Evolutionary conservation across 1,140 invertebrate species (phyloP).

Genomic region (Teleogryllus occipitalis): DNA sequence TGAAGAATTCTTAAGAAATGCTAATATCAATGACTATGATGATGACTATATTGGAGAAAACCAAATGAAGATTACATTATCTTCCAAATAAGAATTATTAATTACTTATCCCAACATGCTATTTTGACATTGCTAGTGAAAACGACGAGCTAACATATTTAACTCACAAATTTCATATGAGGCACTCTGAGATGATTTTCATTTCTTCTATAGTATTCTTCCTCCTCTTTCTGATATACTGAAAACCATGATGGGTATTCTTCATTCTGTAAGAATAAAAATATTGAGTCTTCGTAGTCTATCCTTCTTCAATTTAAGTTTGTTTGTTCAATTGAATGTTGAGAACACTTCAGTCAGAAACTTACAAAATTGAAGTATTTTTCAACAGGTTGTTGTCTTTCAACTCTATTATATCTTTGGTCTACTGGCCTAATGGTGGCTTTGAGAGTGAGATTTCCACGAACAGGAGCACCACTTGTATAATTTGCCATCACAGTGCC

Average conservation of each 20-base stretch:
- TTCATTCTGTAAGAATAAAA: slow-evolving; percentile 47
- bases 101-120: not conserved
- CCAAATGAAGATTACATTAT: not conserved
- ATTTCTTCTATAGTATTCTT: not conserved
- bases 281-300: no score
- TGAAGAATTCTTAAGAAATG: not conserved
- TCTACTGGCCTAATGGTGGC: slow-evolving; percentile 61
- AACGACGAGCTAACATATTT: not conserved
- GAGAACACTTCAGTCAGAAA: slow-evolving; percentile 22
- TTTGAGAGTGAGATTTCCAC: slow-evolving; percentile 76
- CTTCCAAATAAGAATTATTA: not conserved
- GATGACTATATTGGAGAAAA: not conserved
- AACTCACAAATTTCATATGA: slow-evolving; percentile 56
- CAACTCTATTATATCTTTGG: not conserved
- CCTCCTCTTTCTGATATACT: slow-evolving; percentile 24
- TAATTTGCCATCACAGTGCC: slow-evolving; percentile 90
- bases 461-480: slow-evolving; percentile 73
- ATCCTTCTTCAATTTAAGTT: no score
- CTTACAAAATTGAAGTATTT: slow-evolving; percentile 65
- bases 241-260: slow-evolving; percentile 67
- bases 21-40: not conserved
- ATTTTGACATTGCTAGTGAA: not conserved
- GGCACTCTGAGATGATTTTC: slow-evolving; percentile 41
- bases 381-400: slow-evolving; percentile 39
- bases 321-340: not conserved